Evolutionary conservation across 2,797 vertebrate species (phyloP), one percentile per base, ranked within the genome.

Genomic region (Clamator glandarius): DNA sequence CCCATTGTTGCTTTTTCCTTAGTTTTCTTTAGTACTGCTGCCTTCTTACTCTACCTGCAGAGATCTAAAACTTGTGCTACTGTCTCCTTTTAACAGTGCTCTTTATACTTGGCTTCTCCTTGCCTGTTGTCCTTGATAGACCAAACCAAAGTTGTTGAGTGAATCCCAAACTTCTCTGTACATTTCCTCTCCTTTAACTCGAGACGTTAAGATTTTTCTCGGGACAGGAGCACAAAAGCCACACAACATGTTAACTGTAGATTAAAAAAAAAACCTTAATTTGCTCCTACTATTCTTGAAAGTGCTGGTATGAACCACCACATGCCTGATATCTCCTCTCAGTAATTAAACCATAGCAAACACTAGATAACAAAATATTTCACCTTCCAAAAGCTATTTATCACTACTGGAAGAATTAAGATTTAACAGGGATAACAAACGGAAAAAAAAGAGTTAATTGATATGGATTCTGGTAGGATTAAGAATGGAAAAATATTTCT

Each of bases 241-340:
- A 35, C 12, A 48, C 10, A 48, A 9, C 10, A 48, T n/a, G 6
- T 28, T 44, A 63, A 57, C 11, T 68, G 9, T 15, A 50, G 4
- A 33, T 19, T 63, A 39, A 63, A 76, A 39, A 63, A 76, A 81
- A 85, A 33, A 4, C 9, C 39, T 59, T 64, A 26, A 28, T 36
- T 58, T 68, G 6, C 5, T 58, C 4, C 39, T 21, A 68, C 5
- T 16, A 16, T 50, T 59, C 21, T 44, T 86, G 57, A 87, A 75
- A 81, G 82, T 4, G 1, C 7, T 44, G 17, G 12, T 36, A 29
- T 74, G 77, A 86, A 86, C 59, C 16, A 70, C 16, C 14, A 26
- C 2, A 5, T 31, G 12, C 24, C 9, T 0, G 0, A 57, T 24
- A 35, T 8, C 11, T 74, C 17, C 29, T 59, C n/a, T 41, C 36